phyloP scores from a whole-genome alignment of 2,888 invertebrate genomes.

The Hypercompe scribonia region DNA sequence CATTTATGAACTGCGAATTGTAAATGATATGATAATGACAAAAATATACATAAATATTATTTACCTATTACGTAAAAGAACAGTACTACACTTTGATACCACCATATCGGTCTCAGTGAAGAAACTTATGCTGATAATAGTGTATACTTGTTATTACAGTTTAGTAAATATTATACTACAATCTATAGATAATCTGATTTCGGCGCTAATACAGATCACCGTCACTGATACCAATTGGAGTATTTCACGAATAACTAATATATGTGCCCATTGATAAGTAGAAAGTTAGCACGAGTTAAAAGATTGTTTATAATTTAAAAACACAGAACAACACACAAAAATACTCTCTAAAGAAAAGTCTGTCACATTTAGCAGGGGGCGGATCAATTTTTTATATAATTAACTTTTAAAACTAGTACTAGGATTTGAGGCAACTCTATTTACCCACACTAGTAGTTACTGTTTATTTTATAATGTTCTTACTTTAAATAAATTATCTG shows the following conservation, averaged over 20 bases:
- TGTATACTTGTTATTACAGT: background rate
- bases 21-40: background rate
- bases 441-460: too few relatives aligned
- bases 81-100: background rate
- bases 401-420: background rate
- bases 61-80: background rate
- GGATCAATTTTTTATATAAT: background rate
- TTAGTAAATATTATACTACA: background rate
- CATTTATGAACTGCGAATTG: background rate
- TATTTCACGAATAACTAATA: too few relatives aligned
- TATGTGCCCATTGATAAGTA: too few relatives aligned
- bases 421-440: background rate
- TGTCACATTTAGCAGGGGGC: background rate
- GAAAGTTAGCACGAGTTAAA: too few relatives aligned
- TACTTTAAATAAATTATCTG: background rate
- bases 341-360: background rate
- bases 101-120: background rate
- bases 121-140: background rate
- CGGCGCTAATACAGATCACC: too few relatives aligned
- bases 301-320: background rate
- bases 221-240: background rate
- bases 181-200: conserved; percentile 1
- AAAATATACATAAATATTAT: background rate
- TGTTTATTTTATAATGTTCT: background rate
- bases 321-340: too few relatives aligned